Conservation (phyloP, 2,113 vertebrate genomes). For the Chionodraco myersi region DNA sequence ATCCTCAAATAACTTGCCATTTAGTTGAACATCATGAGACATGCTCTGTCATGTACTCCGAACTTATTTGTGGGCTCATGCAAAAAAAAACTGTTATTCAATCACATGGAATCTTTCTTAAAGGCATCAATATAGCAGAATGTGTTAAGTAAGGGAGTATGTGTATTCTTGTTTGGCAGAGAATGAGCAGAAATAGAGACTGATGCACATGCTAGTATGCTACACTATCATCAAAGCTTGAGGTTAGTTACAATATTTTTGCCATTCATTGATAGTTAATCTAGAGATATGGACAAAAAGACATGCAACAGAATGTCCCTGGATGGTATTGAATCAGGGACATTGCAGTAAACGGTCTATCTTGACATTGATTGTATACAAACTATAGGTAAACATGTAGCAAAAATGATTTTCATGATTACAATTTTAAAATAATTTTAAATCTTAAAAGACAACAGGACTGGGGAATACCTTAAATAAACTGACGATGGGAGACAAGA, state of each 20-base stretch:
- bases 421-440: background rate
- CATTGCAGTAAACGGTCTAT: background rate
- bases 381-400: no score
- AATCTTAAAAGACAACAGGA: background rate
- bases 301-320: background rate
- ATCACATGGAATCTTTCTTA: background rate
- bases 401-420: background rate
- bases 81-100: background rate
- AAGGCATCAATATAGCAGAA: background rate
- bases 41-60: background rate
- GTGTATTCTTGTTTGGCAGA: background rate
- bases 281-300: background rate
- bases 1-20: conserved; percentile 25
- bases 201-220: background rate
- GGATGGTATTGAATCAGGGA: background rate
- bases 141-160: background rate
- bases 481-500: conserved; percentile 80
- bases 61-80: conserved; percentile 9
- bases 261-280: background rate
- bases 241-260: background rate
- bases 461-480: conserved; percentile 43
- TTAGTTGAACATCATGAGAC: conserved; percentile 22
- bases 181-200: background rate
- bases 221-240: background rate
- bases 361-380: background rate